A percentile compares a stretch with the other conserved stretches of the same genome.
phyloP scores from a whole-genome alignment of 1,140 invertebrate species.

The Drosophila carrolli region DNA sequence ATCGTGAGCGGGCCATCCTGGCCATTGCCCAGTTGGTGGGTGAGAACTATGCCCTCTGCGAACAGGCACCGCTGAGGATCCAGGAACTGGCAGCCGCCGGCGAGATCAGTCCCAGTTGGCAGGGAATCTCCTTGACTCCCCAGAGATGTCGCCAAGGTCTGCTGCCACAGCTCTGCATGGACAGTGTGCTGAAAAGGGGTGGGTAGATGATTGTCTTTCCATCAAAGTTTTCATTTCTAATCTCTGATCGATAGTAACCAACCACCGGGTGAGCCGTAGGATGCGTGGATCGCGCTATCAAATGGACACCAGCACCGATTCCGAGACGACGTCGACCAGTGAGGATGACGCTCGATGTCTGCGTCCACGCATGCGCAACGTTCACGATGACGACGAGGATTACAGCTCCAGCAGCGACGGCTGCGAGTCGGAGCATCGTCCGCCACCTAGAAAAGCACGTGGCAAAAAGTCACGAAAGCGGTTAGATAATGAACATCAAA shows the following conservation, averaged over 20 bases:
- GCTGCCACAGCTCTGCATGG: constrained; percentile 73
- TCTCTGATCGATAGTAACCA: constrained; percentile 43
- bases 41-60: constrained; percentile 71
- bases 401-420: constrained; percentile 80
- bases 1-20: constrained; percentile 80
- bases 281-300: constrained; percentile 53
- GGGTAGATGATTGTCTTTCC: neutral
- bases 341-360: constrained; percentile 54
- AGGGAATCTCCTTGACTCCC: constrained; percentile 72
- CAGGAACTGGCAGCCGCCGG: constrained; percentile 61
- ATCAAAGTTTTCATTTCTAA: neutral
- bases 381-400: constrained; percentile 45
- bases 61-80: constrained; percentile 62
- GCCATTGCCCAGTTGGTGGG: constrained; percentile 76
- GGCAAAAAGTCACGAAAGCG: constrained; percentile 67
- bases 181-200: constrained; percentile 53
- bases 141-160: constrained; percentile 77
- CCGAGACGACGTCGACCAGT: constrained; percentile 72
- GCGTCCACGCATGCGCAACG: constrained; percentile 39
- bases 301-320: constrained; percentile 75
- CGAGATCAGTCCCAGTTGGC: constrained; percentile 69
- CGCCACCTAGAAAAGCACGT: constrained; percentile 50
- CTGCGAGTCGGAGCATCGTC: constrained; percentile 76
- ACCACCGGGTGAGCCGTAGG: constrained; percentile 61
- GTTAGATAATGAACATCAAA: neutral